Conservation (phyloP, 2,888 invertebrate species). For the Margaritifera margaritifera region DNA sequence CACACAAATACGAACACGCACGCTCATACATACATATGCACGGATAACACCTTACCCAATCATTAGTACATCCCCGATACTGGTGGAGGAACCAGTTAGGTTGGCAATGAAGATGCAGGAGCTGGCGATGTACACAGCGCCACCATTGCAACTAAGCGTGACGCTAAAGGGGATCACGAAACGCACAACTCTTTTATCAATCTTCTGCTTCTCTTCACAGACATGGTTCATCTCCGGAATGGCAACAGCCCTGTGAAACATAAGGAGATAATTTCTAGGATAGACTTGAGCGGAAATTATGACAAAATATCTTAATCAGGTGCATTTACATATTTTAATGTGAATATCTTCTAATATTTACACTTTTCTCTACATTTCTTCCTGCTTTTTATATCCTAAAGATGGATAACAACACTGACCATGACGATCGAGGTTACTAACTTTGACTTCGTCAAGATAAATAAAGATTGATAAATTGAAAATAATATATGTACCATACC, state of each 20-base stretch:
- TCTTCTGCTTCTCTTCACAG: constrained; percentile 53
- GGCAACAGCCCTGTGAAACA: constrained; percentile 55
- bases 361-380: too few relatives aligned
- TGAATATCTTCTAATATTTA: too few relatives aligned
- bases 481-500: too few relatives aligned
- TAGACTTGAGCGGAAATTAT: not conserved
- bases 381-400: too few relatives aligned
- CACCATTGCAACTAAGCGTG: constrained; percentile 65
- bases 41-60: constrained; percentile 51
- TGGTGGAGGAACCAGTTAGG: constrained; percentile 36
- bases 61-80: constrained; percentile 40
- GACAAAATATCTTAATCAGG: too few relatives aligned
- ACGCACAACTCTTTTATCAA: constrained; percentile 55
- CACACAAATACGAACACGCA: not conserved
- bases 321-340: too few relatives aligned
- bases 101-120: constrained; percentile 59
- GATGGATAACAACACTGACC: too few relatives aligned
- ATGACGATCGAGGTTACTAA: too few relatives aligned
- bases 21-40: not conserved
- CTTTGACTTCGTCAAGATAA: too few relatives aligned
- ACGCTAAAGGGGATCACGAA: constrained; percentile 64
- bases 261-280: not conserved
- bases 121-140: constrained; percentile 59
- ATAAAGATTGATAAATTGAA: too few relatives aligned
- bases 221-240: constrained; percentile 63